phyloP scores from a whole-genome alignment of 2,113 vertebrate genomes.

The Dromas ardeola region DNA sequence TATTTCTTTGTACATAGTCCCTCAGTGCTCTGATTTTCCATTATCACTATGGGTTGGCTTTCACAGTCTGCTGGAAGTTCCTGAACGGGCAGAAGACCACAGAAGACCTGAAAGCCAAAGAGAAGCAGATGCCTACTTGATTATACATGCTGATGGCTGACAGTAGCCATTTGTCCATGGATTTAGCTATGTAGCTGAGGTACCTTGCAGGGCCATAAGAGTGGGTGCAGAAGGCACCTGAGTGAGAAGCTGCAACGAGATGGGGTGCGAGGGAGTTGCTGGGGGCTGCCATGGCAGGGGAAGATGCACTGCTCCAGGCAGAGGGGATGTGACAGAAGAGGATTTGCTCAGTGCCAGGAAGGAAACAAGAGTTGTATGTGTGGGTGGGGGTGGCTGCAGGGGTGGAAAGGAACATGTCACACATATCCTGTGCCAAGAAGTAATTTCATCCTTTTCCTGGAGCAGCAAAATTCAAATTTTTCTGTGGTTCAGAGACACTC shows the following conservation, averaged over 20 bases:
- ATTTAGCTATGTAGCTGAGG: not conserved
- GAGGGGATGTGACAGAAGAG: not conserved
- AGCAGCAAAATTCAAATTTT: not conserved
- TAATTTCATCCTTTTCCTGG: not conserved
- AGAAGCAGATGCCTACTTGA: not conserved
- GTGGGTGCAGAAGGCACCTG: not conserved
- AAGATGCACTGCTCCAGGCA: not conserved
- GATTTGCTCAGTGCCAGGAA: not conserved
- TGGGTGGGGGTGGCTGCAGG: accelerated
- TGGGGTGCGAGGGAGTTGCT: not conserved
- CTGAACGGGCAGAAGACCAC: not conserved
- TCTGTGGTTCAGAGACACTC: not conserved
- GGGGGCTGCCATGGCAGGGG: not conserved
- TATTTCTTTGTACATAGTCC: not conserved
- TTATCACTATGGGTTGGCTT: not conserved
- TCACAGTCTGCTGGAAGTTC: not conserved
- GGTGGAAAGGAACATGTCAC: not conserved
- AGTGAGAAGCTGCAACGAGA: not conserved
- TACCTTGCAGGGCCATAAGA: not conserved
- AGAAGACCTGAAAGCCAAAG: not conserved
- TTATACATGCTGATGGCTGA: not conserved
- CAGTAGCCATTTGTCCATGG: not conserved
- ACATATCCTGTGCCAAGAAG: not conserved
- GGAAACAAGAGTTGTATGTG: not conserved
- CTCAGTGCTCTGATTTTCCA: not conserved